Conservation (phyloP, 2,113 vertebrate genomes). For the Pangasianodon hypophthalmus region DNA sequence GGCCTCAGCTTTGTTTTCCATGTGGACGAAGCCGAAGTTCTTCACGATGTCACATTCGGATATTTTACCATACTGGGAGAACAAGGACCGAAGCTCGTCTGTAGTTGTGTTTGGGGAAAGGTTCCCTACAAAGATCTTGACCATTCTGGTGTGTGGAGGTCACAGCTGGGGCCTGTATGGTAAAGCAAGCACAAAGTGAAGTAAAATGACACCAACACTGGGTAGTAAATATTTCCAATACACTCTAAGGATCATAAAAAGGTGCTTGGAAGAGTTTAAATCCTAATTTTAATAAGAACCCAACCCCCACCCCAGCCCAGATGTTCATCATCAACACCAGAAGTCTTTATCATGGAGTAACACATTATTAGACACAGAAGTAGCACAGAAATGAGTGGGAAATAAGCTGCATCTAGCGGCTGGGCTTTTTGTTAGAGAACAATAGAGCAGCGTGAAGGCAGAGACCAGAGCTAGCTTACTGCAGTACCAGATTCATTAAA, state of each 20-base stretch:
- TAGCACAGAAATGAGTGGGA: fast-evolving
- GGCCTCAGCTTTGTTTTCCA: conserved; percentile 86
- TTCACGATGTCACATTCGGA: conserved; percentile 95
- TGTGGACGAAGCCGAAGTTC: conserved; percentile 96
- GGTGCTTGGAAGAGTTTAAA: background rate
- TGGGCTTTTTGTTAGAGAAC: background rate
- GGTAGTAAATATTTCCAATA: background rate
- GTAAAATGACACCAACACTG: background rate
- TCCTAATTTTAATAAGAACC: background rate
- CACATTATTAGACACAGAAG: background rate
- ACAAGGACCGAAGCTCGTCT: conserved; percentile 88
- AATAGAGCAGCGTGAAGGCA: conserved; percentile 2
- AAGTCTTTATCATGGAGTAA: background rate
- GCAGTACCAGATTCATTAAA: background rate
- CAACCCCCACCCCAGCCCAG: background rate
- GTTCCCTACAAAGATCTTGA: conserved; percentile 97
- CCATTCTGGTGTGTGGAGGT: conserved; percentile 74
- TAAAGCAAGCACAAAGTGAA: background rate
- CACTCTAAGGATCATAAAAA: background rate
- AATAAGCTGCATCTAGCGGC: background rate
- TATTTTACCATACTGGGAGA: conserved; percentile 93
- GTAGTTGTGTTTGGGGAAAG: conserved; percentile 88
- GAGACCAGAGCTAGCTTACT: background rate
- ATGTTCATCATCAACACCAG: background rate
- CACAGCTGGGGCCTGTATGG: background rate